Evolutionary conservation across 2,888 invertebrate genomes (phyloP), one percentile per base, ranked within the genome.

Genomic region (Hofmannophila pseudospretella): DNA sequence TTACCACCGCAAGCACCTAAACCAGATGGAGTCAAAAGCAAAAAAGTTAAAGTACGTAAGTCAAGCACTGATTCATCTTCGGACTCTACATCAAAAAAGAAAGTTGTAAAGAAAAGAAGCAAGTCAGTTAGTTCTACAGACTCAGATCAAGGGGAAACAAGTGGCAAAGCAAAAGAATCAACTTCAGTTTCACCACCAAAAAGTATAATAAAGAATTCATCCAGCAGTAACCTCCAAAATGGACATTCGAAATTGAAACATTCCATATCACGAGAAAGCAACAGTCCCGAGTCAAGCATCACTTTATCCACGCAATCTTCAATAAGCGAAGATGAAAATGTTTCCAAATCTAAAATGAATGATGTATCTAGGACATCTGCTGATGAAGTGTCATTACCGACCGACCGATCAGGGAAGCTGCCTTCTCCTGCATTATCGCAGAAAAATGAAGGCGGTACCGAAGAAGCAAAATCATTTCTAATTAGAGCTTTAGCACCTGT

Each of bases 401-500:
- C 78, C 13, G 89, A 89, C 39, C 74, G 79, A 51, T 84, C 88
- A 8, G 77, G 77, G 19, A 81, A 88, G 52, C 88, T 89, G 20
- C 71, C 87, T 2, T 85, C 90, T 11, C 88, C 89, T 1, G 71
- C 81, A 3, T 74, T 70, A 50, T 76, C 86, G 8, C 80, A 87
- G 35, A 77, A 74, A 46, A 70, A 58, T 50, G 80, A 85, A 39
- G 64, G 70, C 4, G 90, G 73, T 12, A 63, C 89, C 1, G 91
- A 91, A 61, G 91, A 92, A 54, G 91, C 92, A 0, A 93, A 93
- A 68, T 91, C 92, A 14, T 92, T 93, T 63, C 78, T 94, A 34
- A 91, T 93, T 76, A 77, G 93, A 58, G 92, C 93, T 29, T 71
- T 94, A 52, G 93, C 92, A 32, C 93, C 93, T 1, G 93, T 94